A percentile compares a stretch with the other conserved stretches of the same genome.
phyloP scores from a whole-genome alignment of 2,113 vertebrate species.

The Passer domesticus region DNA sequence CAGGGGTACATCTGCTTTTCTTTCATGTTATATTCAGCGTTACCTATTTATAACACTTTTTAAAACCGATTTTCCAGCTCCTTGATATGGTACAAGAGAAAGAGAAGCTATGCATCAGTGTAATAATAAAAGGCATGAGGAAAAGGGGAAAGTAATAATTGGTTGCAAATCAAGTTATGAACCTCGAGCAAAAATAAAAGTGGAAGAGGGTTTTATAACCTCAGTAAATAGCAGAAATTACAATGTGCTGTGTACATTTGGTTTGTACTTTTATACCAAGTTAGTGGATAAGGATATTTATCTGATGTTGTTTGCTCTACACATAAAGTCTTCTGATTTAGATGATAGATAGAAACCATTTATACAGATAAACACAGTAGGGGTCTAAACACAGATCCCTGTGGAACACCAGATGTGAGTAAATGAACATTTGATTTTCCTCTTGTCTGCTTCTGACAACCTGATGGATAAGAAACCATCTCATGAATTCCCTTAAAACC shows the following conservation, averaged over 20 bases:
- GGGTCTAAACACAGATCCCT: constrained; percentile 75
- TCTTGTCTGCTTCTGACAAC: constrained; percentile 76
- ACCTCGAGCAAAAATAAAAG: constrained; percentile 42
- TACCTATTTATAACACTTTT: constrained; percentile 49
- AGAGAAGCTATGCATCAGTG: neutral
- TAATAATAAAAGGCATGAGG: constrained; percentile 27
- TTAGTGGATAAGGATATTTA: constrained; percentile 42
- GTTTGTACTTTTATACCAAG: neutral
- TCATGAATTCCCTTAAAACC: constrained; percentile 78
- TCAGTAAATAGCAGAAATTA: constrained; percentile 20
- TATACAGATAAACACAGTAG: constrained; percentile 78
- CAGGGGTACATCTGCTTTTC: constrained; percentile 41
- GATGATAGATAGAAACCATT: constrained; percentile 81
- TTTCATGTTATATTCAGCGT: constrained; percentile 60
- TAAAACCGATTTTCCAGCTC: constrained; percentile 41
- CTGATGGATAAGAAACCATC: constrained; percentile 78
- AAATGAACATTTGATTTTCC: constrained; percentile 79
- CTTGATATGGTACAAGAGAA: constrained; percentile 3
- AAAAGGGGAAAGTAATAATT: constrained; percentile 46
- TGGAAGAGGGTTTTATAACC: neutral
- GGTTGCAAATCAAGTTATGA: constrained; percentile 47
- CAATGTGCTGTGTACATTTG: neutral
- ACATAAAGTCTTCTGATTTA: constrained; percentile 75
- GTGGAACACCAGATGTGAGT: constrained; percentile 75
- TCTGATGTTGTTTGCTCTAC: constrained; percentile 56